Evolutionary conservation across 2,888 invertebrate genomes (phyloP).

Genomic region (Apomyelois bistriatella): DNA sequence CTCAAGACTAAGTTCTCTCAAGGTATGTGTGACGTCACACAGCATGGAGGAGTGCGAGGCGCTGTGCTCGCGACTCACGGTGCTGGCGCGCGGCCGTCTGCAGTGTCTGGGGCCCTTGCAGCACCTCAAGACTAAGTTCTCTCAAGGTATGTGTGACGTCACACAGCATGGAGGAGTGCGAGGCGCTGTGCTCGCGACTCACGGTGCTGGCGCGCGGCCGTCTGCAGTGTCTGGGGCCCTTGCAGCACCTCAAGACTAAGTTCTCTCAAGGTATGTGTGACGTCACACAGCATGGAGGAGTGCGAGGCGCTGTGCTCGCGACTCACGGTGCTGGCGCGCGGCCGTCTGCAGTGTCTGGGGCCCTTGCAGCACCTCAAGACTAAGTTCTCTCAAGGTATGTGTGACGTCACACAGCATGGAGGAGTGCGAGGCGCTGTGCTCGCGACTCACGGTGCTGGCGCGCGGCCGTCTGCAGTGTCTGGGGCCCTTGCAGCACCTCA

Average conservation of each 20-base stretch:
- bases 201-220: conserved; percentile 89
- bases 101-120: conserved; percentile 86
- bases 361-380: conserved; percentile 82
- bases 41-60: conserved; percentile 92
- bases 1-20: conserved; percentile 69
- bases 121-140: conserved; percentile 74
- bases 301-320: conserved; percentile 90
- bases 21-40: conserved; percentile 40
- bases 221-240: conserved; percentile 85
- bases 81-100: conserved; percentile 88
- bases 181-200: conserved; percentile 87
- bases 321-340: conserved; percentile 89
- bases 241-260: conserved; percentile 80
- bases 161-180: conserved; percentile 89
- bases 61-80: conserved; percentile 87
- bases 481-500: conserved; percentile 84
- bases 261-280: conserved; percentile 44
- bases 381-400: conserved; percentile 53
- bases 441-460: conserved; percentile 89
- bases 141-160: conserved; percentile 40
- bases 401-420: conserved; percentile 82
- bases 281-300: conserved; percentile 85
- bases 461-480: conserved; percentile 85
- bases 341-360: conserved; percentile 85
- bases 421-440: conserved; percentile 91